Evolutionary conservation across 2,113 vertebrate species (phyloP), one percentile per base, ranked within the genome.

Genomic region (Cacatua alba): DNA sequence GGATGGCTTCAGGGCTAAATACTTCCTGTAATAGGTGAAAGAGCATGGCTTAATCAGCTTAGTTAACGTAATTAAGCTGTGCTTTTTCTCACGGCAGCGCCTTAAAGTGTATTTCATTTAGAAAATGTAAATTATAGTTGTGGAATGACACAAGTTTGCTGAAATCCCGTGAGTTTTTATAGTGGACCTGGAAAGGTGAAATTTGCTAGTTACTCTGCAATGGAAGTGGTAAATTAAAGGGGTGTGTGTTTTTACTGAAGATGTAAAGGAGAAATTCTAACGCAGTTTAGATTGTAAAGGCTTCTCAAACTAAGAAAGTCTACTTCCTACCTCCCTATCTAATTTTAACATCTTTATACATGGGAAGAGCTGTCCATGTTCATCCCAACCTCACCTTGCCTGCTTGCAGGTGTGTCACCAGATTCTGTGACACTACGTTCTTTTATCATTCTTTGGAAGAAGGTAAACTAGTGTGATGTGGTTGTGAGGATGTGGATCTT

Each of bases 51-150:
- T 96, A 97, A 95, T 93, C 94, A 93, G 69, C 91, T 97, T 93
- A 97, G 87, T 96, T 96, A 95, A 86, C 49, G 64, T 93, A 95
- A 96, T 97, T 97, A 97, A 96, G 77, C 57, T 90, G 84, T 91
- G 67, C 39, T 90, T 86, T 94, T 95, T 83, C 43, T 96, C 82
- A 82, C 87, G 70, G 80, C 92, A 52, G 65, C 74, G 35, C 74
- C 94, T 77, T 94, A 70, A 92, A 91, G 71, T 79, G 17, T 81
- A 77, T 90, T 86, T 88, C 14, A 14, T 86, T 92, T 95, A 71
- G 49, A 83, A 94, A 85, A 46, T 64, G 6, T 83, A 49, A 96
- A 95, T 59, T 18, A 5, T 89, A 91, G 60, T 68, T 79, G 11
- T 46, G 53, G 62, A 76, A 49, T 91, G 71, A 57, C 55, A 76